These are phyloP conservation scores for Mormoops blainvillei DNA, from an alignment of 2,113 vertebrate species.

Conservation along the genomic window DNA sequence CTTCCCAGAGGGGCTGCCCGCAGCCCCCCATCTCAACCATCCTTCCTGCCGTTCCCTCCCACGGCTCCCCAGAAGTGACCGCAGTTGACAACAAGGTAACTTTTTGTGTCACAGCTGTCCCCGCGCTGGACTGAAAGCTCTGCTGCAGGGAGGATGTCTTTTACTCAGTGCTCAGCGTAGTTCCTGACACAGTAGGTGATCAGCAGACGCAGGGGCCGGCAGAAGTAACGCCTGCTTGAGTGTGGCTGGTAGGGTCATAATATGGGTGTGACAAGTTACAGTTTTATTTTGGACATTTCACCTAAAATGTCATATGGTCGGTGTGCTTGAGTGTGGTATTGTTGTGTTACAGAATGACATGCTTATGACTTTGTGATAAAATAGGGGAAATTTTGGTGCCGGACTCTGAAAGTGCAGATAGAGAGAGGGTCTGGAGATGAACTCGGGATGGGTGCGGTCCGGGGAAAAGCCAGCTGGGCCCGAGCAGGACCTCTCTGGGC, in stretches of 20 bases:
- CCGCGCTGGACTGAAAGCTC: not conserved
- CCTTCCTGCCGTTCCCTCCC: not conserved
- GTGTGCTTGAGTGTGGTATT: too few relatives aligned
- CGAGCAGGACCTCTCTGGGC: not conserved
- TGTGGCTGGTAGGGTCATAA: too few relatives aligned
- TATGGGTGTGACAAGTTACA: fast-evolving
- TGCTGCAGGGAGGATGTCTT: not conserved
- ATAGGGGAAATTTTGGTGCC: too few relatives aligned
- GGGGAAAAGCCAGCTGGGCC: not conserved
- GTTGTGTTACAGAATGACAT: too few relatives aligned
- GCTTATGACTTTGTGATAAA: too few relatives aligned
- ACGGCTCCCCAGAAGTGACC: not conserved
- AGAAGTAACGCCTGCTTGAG: too few relatives aligned
- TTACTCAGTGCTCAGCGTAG: not conserved
- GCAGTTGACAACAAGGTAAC: not conserved
- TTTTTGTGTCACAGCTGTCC: not conserved
- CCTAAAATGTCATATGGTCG: too few relatives aligned
- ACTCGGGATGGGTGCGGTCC: not conserved
- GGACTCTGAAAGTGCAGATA: not conserved
- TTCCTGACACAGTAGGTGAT: not conserved
- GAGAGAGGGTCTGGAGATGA: not conserved
- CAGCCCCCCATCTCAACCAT: not conserved
- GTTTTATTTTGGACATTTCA: too few relatives aligned
- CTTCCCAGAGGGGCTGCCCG: not conserved
- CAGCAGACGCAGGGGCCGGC: not conserved